Conservation (phyloP, 2,888 invertebrate species). For the Silvanus unidentatus region DNA sequence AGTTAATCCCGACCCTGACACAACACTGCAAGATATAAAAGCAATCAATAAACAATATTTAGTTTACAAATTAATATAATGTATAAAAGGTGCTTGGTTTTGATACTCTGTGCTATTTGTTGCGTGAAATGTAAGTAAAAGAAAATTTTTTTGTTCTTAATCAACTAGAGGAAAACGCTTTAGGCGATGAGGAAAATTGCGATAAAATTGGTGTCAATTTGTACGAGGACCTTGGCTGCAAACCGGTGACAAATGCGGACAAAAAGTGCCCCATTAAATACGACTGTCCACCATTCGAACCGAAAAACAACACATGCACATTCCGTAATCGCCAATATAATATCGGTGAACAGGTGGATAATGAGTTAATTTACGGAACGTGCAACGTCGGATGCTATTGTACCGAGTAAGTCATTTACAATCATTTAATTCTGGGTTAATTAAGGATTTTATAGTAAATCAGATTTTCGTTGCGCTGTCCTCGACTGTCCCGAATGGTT, state of each 20-base stretch:
- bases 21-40: too few relatives aligned
- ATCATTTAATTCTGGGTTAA: too few relatives aligned
- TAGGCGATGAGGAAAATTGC: constrained; percentile 1
- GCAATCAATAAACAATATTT: too few relatives aligned
- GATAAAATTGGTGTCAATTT: not conserved
- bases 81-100: too few relatives aligned
- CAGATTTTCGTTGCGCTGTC: not conserved
- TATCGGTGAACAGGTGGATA: not conserved
- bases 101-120: too few relatives aligned
- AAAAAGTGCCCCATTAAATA: constrained; percentile 1
- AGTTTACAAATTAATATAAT: too few relatives aligned
- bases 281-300: not conserved
- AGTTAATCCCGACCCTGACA: too few relatives aligned
- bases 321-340: not conserved
- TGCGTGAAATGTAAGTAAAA: too few relatives aligned
- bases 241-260: not conserved
- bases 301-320: not conserved
- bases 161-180: too few relatives aligned
- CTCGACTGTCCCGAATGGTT: constrained; percentile 1
- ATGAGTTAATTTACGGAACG: constrained; percentile 3
- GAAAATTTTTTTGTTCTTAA: too few relatives aligned
- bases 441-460: too few relatives aligned
- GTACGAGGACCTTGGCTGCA: constrained; percentile 7
- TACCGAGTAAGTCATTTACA: constrained; percentile 2
- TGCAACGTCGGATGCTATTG: constrained; percentile 1